Evolutionary conservation across 2,113 vertebrate genomes (phyloP).

Genomic region (Phaetusa simplex): DNA sequence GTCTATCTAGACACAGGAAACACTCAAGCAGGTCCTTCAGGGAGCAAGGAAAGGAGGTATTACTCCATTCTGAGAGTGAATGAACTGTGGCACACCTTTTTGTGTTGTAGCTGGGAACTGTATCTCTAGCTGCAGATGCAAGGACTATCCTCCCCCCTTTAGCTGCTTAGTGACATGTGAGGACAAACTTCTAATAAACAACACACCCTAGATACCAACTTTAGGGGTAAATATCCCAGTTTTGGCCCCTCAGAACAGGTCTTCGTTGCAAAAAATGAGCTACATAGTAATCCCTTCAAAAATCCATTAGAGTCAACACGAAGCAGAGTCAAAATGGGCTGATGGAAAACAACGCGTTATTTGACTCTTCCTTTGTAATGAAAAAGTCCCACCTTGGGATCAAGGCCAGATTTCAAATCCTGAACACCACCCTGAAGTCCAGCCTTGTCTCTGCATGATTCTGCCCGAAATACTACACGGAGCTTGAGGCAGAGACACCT

Average conservation of each 20-base stretch:
- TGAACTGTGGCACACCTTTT: background rate
- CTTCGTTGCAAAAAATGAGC: background rate
- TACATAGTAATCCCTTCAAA: background rate
- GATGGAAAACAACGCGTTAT: background rate
- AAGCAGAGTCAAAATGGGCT: background rate
- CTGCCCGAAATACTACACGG: background rate
- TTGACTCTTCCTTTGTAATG: background rate
- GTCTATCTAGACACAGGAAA: background rate
- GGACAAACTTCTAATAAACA: background rate
- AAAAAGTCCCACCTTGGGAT: background rate
- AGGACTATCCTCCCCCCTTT: background rate
- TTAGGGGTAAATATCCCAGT: background rate
- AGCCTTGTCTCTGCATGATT: background rate
- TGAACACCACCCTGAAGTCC: background rate
- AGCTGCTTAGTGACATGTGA: background rate
- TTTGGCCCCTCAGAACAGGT: background rate
- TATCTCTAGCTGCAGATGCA: background rate
- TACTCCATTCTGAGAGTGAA: background rate
- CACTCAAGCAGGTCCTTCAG: background rate
- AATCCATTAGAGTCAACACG: background rate
- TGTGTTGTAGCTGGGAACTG: background rate
- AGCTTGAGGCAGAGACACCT: background rate
- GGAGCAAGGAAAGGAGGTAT: background rate
- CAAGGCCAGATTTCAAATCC: background rate
- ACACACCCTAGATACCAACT: background rate